A percentile compares a stretch with the other conserved stretches of the same genome.
These are phyloP conservation scores for Noturus placidus DNA, from an alignment of 2,113 vertebrate genomes.

Conservation along the genomic window DNA sequence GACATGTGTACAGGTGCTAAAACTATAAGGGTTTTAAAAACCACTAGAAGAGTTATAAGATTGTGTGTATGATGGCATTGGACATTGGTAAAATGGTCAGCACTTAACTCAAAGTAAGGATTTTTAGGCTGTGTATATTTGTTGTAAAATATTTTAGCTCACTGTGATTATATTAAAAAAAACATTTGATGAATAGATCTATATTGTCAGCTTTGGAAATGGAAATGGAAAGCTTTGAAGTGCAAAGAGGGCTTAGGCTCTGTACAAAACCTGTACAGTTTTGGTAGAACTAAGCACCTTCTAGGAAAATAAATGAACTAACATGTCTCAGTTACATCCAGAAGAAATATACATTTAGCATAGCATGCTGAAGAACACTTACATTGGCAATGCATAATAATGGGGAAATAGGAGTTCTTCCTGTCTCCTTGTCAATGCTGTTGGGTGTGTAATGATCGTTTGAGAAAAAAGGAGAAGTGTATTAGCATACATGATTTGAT, in stretches of 20 bases:
- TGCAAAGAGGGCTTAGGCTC: background rate
- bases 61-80: background rate
- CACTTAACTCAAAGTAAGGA: background rate
- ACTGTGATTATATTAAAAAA: background rate
- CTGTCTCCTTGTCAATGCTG: background rate
- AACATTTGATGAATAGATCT: background rate
- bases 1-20: background rate
- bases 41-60: background rate
- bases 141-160: constrained; percentile 13
- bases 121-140: constrained; percentile 5
- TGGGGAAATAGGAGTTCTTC: background rate
- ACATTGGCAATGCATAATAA: background rate
- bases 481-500: background rate
- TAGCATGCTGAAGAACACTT: background rate
- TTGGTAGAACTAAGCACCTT: background rate
- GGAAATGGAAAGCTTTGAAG: background rate
- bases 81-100: background rate
- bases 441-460: background rate
- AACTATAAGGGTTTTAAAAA: background rate
- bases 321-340: background rate
- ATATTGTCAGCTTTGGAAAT: background rate
- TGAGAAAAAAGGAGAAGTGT: background rate
- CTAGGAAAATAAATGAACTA: background rate
- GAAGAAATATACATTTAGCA: background rate
- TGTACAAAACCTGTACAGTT: background rate